Conservation (phyloP, 2,888 invertebrate species). For the Diloba caeruleocephala region DNA sequence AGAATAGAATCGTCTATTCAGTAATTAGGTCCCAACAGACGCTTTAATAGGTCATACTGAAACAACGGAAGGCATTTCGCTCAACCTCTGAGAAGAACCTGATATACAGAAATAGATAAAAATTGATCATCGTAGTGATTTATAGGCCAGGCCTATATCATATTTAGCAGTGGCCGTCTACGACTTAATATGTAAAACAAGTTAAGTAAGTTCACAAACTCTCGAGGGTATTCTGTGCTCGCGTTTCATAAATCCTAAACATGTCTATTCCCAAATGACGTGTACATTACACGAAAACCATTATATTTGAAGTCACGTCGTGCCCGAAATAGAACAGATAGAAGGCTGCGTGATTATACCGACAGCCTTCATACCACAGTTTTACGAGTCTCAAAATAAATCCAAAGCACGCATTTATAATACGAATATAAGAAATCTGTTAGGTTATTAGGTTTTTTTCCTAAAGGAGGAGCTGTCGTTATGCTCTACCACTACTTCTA, state of each 20-base stretch:
- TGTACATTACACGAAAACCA: slow-evolving; percentile 29
- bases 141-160: too few relatives aligned
- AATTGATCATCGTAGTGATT: too few relatives aligned
- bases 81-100: too few relatives aligned
- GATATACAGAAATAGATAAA: too few relatives aligned
- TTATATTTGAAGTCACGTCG: slow-evolving; percentile 37
- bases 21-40: too few relatives aligned
- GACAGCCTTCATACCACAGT: slow-evolving; percentile 24
- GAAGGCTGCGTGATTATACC: slow-evolving; percentile 32
- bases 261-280: slow-evolving; percentile 25
- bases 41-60: too few relatives aligned
- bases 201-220: slow-evolving; percentile 10
- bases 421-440: slow-evolving; percentile 10
- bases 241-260: slow-evolving; percentile 15
- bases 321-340: slow-evolving; percentile 34
- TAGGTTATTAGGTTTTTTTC: too few relatives aligned
- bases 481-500: too few relatives aligned
- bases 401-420: slow-evolving; percentile 20
- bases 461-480: too few relatives aligned
- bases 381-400: slow-evolving; percentile 31
- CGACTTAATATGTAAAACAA: slow-evolving; percentile 7
- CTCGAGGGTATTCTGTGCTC: slow-evolving; percentile 2
- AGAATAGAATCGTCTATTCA: too few relatives aligned
- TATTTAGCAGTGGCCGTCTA: too few relatives aligned
- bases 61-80: too few relatives aligned